Conservation (phyloP, 2,113 vertebrate species). For the Plestiodon gilberti region DNA sequence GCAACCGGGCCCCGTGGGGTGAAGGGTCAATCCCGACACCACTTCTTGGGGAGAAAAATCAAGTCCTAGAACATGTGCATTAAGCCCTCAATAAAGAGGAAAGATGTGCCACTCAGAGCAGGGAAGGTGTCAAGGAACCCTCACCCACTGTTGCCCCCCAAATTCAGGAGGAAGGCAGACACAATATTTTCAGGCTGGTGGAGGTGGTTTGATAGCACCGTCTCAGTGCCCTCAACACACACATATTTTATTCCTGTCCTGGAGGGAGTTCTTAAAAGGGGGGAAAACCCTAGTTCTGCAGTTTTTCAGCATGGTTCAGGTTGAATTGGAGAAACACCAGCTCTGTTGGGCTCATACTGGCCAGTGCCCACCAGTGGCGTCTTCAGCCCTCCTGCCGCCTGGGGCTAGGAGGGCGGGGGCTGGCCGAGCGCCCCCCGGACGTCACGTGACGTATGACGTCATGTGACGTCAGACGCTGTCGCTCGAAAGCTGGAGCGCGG, state of each 20-base stretch:
- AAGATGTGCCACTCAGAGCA: neutral
- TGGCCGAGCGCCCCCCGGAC: too few relatives aligned
- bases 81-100: neutral
- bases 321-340: neutral
- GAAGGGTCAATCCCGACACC: neutral
- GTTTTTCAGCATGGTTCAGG: neutral
- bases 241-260: neutral
- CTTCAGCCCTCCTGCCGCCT: too few relatives aligned
- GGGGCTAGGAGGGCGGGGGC: too few relatives aligned
- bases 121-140: neutral
- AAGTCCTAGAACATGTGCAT: neutral
- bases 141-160: neutral
- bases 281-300: neutral
- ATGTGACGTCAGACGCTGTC: too few relatives aligned
- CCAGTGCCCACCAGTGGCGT: neutral
- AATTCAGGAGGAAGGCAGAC: neutral
- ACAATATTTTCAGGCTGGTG: neutral
- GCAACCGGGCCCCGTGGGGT: neutral
- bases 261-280: neutral
- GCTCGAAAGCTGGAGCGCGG: too few relatives aligned
- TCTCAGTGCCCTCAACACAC: neutral
- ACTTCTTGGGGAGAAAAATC: neutral
- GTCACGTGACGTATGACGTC: too few relatives aligned
- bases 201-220: neutral
- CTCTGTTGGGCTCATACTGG: neutral